Percentiles rank a stretch among this genome's conserved stretches.
Evolutionary conservation across 2,888 invertebrate species (phyloP).

Genomic region (Bombyx huttoni): DNA sequence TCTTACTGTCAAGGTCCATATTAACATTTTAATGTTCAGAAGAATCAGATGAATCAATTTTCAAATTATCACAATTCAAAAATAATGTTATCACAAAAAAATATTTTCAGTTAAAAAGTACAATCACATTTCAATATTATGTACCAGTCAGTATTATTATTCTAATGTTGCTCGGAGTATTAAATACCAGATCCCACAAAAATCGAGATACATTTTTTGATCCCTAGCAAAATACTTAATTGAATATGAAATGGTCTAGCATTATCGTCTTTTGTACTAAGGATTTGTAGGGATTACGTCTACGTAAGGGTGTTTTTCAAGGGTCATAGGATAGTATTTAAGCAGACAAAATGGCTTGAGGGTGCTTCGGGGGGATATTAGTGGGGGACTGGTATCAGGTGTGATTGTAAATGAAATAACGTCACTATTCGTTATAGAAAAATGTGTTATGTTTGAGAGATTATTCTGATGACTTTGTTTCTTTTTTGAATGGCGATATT

Average conservation of each 20-base stretch:
- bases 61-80: too few species aligned
- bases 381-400: slow-evolving; percentile 37
- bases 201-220: slow-evolving; percentile 73
- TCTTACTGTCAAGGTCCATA: too few species aligned
- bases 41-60: too few species aligned
- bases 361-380: slow-evolving; percentile 23
- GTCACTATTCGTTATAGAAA: slow-evolving; percentile 4
- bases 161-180: slow-evolving; percentile 10
- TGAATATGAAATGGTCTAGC: slow-evolving; percentile 77
- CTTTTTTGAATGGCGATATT: neutral
- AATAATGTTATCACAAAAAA: too few species aligned
- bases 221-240: slow-evolving; percentile 75
- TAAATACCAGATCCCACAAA: slow-evolving; percentile 29
- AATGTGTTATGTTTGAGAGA: neutral
- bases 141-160: neutral
- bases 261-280: slow-evolving; percentile 64
- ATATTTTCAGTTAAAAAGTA: neutral
- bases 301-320: slow-evolving; percentile 44
- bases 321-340: slow-evolving; percentile 60
- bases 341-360: slow-evolving; percentile 43
- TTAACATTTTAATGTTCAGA: too few species aligned
- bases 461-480: neutral
- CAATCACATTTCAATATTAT: neutral
- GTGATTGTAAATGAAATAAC: slow-evolving; percentile 23
- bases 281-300: slow-evolving; percentile 53